These are phyloP conservation scores for Medauroidea extradentata DNA, from an alignment of 1,140 invertebrate genomes.

Conservation along the genomic window DNA sequence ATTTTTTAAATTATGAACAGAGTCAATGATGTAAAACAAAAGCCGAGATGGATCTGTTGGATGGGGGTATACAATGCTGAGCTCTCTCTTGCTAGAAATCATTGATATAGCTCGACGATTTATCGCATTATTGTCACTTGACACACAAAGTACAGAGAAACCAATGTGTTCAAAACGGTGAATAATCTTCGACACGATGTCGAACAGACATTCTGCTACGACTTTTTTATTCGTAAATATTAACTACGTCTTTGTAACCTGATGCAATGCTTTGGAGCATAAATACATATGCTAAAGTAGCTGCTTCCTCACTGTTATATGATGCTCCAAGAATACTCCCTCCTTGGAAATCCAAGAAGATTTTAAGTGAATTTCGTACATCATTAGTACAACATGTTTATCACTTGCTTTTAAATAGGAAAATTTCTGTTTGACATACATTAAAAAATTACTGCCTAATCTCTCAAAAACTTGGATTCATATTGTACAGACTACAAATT, in stretches of 20 bases:
- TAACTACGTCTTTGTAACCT: conserved; percentile 16
- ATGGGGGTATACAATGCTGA: too few relatives aligned
- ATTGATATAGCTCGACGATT: too few relatives aligned
- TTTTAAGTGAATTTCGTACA: conserved; percentile 25
- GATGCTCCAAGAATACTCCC: conserved; percentile 18
- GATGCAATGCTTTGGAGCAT: conserved; percentile 19
- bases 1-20: too few relatives aligned
- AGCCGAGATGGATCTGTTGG: too few relatives aligned
- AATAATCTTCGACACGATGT: conserved; percentile 11
- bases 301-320: conserved; percentile 14
- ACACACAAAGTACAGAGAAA: neutral
- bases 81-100: too few relatives aligned
- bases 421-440: conserved; percentile 1
- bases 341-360: conserved; percentile 21
- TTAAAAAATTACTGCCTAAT: neutral
- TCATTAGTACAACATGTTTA: conserved; percentile 9
- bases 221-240: conserved; percentile 13
- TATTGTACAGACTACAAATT: neutral
- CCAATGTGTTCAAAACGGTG: neutral
- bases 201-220: conserved; percentile 3
- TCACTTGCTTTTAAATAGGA: neutral
- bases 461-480: neutral
- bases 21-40: too few relatives aligned
- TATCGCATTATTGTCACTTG: conserved; percentile 34
- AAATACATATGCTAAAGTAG: conserved; percentile 21